These are phyloP conservation scores for Cantharis rufa DNA, from an alignment of 2,888 invertebrate species.

Conservation along the genomic window DNA sequence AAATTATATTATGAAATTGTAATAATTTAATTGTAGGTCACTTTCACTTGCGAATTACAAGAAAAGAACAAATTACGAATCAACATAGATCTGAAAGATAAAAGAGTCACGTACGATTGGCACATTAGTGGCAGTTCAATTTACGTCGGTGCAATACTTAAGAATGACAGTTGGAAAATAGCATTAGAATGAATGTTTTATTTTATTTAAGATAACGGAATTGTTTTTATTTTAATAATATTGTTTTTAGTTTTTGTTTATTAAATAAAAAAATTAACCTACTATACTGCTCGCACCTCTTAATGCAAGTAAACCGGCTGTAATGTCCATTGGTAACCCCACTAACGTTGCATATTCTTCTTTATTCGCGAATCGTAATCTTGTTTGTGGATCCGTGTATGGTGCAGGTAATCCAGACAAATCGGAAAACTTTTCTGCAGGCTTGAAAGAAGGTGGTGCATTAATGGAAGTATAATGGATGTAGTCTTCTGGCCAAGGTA, in stretches of 20 bases:
- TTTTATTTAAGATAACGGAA: background rate
- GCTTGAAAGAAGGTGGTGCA: constrained; percentile 88
- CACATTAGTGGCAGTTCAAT: constrained; percentile 37
- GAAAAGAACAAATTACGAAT: constrained; percentile 53
- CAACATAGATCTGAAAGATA: constrained; percentile 56
- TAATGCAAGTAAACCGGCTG: constrained; percentile 84
- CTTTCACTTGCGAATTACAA: constrained; percentile 52
- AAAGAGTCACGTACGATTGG: constrained; percentile 64
- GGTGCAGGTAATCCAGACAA: constrained; percentile 85
- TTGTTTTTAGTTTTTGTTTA: background rate
- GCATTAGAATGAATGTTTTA: background rate
- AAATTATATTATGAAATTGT: background rate
- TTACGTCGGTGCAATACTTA: constrained; percentile 51
- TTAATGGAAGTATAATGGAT: constrained; percentile 86
- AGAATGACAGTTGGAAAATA: constrained; percentile 40
- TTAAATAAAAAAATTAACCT: constrained; percentile 55
- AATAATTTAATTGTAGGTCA: constrained; percentile 45
- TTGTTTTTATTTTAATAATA: background rate
- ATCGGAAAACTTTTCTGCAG: constrained; percentile 92
- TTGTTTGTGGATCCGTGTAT: constrained; percentile 90
- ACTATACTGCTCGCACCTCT: constrained; percentile 81
- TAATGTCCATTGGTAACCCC: constrained; percentile 88
- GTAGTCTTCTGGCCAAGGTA: constrained; percentile 78
- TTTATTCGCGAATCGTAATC: constrained; percentile 80
- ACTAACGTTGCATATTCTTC: constrained; percentile 88